A percentile compares a stretch with the other conserved stretches of the same genome.
Conservation (phyloP, 2,888 invertebrate genomes). For the Archaeoteleia sp. region DNA sequence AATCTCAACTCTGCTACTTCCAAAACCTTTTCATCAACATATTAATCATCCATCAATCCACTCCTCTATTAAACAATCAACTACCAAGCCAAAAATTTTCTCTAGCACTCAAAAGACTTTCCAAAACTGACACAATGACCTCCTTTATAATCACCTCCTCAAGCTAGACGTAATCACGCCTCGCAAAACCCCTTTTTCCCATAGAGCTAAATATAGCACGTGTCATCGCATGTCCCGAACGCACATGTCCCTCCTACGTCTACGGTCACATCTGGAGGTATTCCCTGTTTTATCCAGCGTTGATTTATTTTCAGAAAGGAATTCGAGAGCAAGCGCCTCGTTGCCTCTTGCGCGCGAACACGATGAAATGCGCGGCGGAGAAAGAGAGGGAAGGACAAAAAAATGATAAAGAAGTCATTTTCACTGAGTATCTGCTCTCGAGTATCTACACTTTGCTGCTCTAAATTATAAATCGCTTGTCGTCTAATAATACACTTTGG, state of each 20-base stretch:
- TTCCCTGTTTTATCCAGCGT: conserved; percentile 38
- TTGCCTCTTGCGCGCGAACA: conserved; percentile 11
- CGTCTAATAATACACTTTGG: conserved; percentile 46
- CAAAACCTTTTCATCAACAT: too few relatives aligned
- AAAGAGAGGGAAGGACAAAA: conserved; percentile 10
- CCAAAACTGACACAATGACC: too few relatives aligned
- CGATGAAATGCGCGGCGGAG: conserved; percentile 20
- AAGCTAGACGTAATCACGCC: conserved; percentile 56
- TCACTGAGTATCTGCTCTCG: background rate
- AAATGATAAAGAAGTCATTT: conserved; percentile 17
- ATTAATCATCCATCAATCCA: too few relatives aligned
- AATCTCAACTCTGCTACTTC: too few relatives aligned
- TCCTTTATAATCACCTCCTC: too few relatives aligned
- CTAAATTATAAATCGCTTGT: conserved; percentile 42
- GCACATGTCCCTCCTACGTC: conserved; percentile 62
- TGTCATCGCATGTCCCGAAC: conserved; percentile 65
- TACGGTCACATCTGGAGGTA: conserved; percentile 49
- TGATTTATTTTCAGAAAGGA: conserved; percentile 63
- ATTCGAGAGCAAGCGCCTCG: conserved; percentile 17
- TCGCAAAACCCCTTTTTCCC: conserved; percentile 68
- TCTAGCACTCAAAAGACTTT: too few relatives aligned
- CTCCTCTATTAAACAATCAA: too few relatives aligned
- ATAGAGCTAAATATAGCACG: conserved; percentile 73
- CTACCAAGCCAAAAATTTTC: too few relatives aligned
- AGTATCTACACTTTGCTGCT: conserved; percentile 2